Base-by-base conservation (phyloP, 2,888 invertebrate species). In the Acrobasis suavella region DNA sequence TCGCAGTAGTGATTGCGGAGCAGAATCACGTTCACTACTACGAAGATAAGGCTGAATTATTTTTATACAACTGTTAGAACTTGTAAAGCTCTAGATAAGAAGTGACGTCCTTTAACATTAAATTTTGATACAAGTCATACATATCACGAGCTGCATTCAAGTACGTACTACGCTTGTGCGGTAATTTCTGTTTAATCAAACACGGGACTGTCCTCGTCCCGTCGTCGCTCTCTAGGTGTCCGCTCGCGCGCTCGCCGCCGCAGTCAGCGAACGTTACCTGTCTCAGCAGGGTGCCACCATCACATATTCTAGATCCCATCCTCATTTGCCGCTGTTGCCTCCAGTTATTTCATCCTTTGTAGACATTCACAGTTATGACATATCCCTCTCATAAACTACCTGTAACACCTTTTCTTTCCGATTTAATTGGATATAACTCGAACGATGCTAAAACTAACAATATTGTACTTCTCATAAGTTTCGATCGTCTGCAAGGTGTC, bases 391-490 rank as follows among this genome's bases (percentile, higher is more conserved):
- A 8, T 62, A 52, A 32, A 54, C 50, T 46, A 52, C 60, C 52
- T 60, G 32, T 60, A 60, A 51, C 9, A 9, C 39, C 17, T 51
- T 60, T 60, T 58, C 58, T 64, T 61, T 64, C 39, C 58, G 52
- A 62, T 54, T 62, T 12, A 56, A 42, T 22, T 59, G 63, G 59
- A 60, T 65, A 63, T 67, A 67, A 66, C 50, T 62, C 59, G 54
- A 59, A 46, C 61, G 50, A 55, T 62, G 52, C 60, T 50, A 58
- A 77, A 85, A 86, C 81, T 86, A 86, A 90, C 88, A 78, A 89
- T 91, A 91, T 91, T 91, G 90, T 91, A 91, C 91, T 91, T 91
- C 91, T 91, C 91, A 89, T 88, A 80, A 71, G 74, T 75, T 74
- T 68, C 69, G 68, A 58, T 62, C 63, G 69, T 71, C 66, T 70